Conservation (phyloP, 2,113 vertebrate species). For the Mastomys coucha region DNA sequence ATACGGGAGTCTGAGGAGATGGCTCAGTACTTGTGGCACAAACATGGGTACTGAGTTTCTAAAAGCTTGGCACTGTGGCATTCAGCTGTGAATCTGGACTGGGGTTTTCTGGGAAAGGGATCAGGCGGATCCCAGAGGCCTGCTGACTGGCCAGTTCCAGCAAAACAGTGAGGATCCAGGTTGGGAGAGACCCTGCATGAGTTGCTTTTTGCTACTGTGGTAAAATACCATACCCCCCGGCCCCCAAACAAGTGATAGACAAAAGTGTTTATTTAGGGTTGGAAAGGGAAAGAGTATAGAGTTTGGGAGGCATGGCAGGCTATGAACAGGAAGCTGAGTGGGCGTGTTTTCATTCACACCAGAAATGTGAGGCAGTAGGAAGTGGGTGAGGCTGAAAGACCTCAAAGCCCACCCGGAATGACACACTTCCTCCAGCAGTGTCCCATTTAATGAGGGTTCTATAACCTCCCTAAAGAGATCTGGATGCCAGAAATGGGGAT, state of each 20-base stretch:
- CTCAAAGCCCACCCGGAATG: background rate
- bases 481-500: background rate
- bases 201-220: background rate
- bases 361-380: background rate
- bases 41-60: background rate
- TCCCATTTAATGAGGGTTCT: background rate
- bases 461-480: too few relatives aligned
- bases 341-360: background rate
- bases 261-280: background rate
- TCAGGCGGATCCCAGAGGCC: background rate
- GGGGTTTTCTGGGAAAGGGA: too few relatives aligned
- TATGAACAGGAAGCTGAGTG: background rate
- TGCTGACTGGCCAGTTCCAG: background rate
- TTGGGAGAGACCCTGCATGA: background rate
- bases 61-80: background rate
- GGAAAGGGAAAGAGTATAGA: background rate
- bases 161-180: accelerated
- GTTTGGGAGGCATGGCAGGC: background rate
- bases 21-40: background rate
- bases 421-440: background rate
- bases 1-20: background rate
- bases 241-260: background rate
- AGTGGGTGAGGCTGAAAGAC: background rate
- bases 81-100: background rate
- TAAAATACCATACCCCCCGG: too few relatives aligned